phyloP scores from a whole-genome alignment of 2,797 vertebrate genomes.

The Phataginus tetradactyla region DNA sequence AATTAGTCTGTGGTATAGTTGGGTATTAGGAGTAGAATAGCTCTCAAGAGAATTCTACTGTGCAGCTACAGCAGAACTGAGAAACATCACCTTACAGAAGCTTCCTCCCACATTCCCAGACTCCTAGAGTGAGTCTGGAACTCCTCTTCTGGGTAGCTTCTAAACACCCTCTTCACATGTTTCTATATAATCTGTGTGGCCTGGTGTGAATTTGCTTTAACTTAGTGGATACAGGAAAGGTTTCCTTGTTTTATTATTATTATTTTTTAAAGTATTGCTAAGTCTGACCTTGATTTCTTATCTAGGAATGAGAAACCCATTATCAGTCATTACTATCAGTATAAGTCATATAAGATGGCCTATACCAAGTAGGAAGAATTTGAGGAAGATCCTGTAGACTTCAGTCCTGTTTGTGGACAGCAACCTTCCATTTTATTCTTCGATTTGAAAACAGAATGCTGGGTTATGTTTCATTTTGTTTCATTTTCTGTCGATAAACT shows the following conservation, averaged over 20 bases:
- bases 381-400: neutral
- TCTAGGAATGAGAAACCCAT: neutral
- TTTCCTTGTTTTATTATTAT: neutral
- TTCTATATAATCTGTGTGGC: neutral
- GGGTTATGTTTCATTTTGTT: neutral
- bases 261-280: neutral
- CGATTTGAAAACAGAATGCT: neutral
- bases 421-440: neutral
- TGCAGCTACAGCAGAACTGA: neutral
- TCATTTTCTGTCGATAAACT: neutral
- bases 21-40: neutral
- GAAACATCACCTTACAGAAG: neutral
- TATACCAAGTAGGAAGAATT: neutral
- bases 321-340: neutral
- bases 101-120: neutral
- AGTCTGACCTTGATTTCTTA: neutral
- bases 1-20: neutral
- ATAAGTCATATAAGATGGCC: neutral
- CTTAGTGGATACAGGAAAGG: neutral
- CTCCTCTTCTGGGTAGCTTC: neutral
- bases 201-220: neutral
- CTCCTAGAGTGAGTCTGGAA: neutral
- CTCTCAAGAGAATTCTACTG: neutral
- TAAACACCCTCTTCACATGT: neutral
- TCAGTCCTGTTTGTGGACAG: neutral